Evolutionary conservation across 2,888 invertebrate species (phyloP).

Genomic region (Tipula helvola): DNA sequence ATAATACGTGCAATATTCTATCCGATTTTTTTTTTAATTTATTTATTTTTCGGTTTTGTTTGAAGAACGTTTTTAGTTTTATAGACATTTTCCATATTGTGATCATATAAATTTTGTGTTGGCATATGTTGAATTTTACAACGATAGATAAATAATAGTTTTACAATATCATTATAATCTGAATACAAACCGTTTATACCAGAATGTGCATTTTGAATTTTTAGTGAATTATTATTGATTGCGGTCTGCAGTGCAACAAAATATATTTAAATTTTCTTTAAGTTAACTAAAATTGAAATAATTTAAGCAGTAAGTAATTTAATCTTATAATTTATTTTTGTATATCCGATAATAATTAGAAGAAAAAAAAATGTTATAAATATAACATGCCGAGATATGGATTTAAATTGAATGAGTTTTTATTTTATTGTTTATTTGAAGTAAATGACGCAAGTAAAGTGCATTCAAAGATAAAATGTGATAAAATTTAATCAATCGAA

Average conservation of each 20-base stretch:
- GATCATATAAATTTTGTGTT: neutral
- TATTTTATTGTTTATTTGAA: neutral
- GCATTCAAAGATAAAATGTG: neutral
- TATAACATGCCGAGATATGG: neutral
- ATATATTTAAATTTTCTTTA: neutral
- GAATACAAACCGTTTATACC: neutral
- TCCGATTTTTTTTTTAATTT: neutral
- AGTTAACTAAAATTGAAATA: neutral
- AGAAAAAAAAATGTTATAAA: neutral
- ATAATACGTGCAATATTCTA: neutral
- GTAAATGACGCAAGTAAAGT: neutral
- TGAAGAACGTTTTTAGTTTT: neutral
- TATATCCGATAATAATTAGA: neutral
- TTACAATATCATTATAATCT: too few species aligned
- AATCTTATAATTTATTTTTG: neutral
- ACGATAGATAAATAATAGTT: neutral
- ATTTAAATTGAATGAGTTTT: neutral
- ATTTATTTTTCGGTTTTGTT: neutral
- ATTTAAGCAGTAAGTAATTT: neutral
- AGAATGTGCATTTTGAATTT: neutral
- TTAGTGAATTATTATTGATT: neutral
- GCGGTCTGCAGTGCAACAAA: neutral
- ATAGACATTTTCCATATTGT: neutral
- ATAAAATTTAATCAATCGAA: neutral
- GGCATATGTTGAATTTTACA: neutral